Evolutionary conservation across 2,888 invertebrate genomes (phyloP).

Genomic region (Cephus nigrinus): DNA sequence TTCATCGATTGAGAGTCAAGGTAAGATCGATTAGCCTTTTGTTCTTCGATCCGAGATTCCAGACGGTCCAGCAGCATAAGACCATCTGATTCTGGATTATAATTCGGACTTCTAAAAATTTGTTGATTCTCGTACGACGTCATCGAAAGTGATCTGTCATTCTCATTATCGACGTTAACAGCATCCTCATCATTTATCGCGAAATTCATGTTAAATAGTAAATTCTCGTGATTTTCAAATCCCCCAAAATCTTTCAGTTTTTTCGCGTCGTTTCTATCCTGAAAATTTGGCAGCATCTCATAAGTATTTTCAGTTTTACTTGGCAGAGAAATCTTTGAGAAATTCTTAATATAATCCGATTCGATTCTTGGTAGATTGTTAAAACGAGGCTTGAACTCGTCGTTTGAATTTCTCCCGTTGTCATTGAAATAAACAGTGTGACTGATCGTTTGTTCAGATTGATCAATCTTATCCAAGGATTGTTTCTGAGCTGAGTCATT

Average conservation of each 20-base stretch:
- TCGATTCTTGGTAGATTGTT: background rate
- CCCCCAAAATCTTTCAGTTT: background rate
- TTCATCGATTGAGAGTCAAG: background rate
- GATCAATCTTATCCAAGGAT: background rate
- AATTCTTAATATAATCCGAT: background rate
- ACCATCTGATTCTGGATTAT: constrained; percentile 19
- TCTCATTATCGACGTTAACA: background rate
- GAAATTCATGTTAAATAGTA: background rate
- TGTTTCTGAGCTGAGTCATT: background rate
- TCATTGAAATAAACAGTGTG: background rate
- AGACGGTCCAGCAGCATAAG: constrained; percentile 20
- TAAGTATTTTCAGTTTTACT: background rate
- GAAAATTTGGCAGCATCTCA: background rate
- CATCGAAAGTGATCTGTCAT: background rate
- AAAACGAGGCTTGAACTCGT: background rate
- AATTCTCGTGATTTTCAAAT: background rate
- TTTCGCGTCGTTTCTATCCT: background rate
- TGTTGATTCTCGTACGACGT: background rate
- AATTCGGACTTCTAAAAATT: background rate
- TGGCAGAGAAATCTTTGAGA: background rate
- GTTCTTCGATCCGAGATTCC: constrained; percentile 27
- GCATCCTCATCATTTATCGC: background rate
- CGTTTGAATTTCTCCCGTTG: background rate
- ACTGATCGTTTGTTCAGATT: background rate
- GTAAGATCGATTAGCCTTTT: constrained; percentile 8